phyloP scores from a whole-genome alignment of 2,797 vertebrate genomes.

The Orestias chungarensis region DNA sequence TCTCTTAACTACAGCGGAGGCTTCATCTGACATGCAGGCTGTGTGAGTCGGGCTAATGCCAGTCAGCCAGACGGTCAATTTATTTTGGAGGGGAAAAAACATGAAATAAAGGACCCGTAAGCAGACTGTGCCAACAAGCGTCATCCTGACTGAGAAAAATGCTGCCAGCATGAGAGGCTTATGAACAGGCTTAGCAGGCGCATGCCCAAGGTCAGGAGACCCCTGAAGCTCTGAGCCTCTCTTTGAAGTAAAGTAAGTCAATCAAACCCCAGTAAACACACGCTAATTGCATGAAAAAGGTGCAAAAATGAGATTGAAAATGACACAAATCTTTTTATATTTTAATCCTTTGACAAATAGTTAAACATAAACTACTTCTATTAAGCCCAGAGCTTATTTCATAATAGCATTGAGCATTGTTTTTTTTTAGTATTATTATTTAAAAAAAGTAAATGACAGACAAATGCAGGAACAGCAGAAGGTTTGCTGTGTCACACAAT shows the following conservation, averaged over 20 bases:
- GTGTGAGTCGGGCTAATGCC: constrained; percentile 8
- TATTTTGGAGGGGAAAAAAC: constrained; percentile 20
- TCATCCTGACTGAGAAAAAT: constrained; percentile 21
- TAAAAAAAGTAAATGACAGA: too few relatives aligned
- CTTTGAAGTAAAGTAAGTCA: constrained; percentile 7
- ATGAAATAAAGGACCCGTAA: constrained; percentile 7
- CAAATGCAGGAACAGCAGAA: background rate
- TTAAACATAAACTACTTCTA: background rate
- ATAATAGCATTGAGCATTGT: background rate
- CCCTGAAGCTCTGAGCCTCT: constrained; percentile 3
- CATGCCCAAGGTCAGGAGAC: constrained; percentile 12
- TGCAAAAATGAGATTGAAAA: background rate
- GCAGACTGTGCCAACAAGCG: constrained; percentile 13
- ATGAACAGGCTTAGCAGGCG: constrained; percentile 11
- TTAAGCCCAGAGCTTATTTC: background rate
- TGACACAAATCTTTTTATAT: background rate
- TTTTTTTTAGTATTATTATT: too few relatives aligned
- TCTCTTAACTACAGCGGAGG: background rate
- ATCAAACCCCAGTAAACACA: background rate
- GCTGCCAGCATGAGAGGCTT: constrained; percentile 17
- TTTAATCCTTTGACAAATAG: background rate
- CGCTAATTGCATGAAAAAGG: background rate
- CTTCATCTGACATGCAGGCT: background rate
- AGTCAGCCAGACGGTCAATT: constrained; percentile 15
- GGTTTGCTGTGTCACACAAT: constrained; percentile 1